A percentile compares a stretch with the other conserved stretches of the same genome.
Conservation (phyloP, 2,888 invertebrate genomes). For the Nesidiocoris tenuis region DNA sequence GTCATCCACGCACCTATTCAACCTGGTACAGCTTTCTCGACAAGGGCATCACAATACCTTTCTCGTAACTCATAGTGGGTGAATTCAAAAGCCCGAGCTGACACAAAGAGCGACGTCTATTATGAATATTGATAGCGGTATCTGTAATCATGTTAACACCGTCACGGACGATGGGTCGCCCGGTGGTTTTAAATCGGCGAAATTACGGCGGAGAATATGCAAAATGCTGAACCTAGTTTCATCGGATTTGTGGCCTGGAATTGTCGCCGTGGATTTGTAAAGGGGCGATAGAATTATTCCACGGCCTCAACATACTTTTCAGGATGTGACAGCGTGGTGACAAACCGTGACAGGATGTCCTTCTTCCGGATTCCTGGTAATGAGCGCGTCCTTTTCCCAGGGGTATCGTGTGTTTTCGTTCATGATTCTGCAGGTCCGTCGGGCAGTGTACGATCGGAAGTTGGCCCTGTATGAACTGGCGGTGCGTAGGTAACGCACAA, state of each 20-base stretch:
- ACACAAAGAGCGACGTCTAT: background rate
- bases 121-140: conserved; percentile 25
- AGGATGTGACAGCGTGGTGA: background rate
- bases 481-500: too few relatives aligned
- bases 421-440: background rate
- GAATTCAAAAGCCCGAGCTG: background rate
- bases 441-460: too few relatives aligned
- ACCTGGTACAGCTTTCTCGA: too few relatives aligned
- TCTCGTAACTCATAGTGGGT: too few relatives aligned
- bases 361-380: background rate
- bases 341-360: background rate
- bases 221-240: conserved; percentile 16
- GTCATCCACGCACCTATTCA: too few relatives aligned
- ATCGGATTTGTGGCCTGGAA: background rate
- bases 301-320: background rate
- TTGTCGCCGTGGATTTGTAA: background rate
- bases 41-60: too few relatives aligned
- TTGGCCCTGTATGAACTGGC: too few relatives aligned
- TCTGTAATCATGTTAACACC: conserved; percentile 26
- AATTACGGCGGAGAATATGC: background rate
- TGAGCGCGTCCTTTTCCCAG: background rate
- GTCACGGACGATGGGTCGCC: background rate
- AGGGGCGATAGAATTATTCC: background rate
- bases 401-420: background rate
- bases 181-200: conserved; percentile 10